These are phyloP conservation scores for Thaumetopoea pityocampa DNA, from an alignment of 1,140 invertebrate species.

Conservation along the genomic window DNA sequence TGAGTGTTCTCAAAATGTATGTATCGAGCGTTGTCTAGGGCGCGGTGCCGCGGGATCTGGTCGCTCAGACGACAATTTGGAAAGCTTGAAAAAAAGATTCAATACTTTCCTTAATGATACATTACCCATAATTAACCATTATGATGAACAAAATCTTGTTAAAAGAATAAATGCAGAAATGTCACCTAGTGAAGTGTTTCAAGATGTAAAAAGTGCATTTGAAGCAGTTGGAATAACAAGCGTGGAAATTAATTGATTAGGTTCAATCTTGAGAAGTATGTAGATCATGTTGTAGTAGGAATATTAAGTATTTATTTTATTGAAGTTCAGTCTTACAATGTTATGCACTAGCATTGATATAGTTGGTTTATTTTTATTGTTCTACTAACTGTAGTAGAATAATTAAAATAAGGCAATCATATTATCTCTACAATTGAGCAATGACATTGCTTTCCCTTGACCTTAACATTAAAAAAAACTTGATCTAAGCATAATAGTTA, in stretches of 20 bases:
- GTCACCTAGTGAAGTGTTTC: constrained; percentile 83
- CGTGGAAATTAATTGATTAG: constrained; percentile 36
- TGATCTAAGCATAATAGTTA: too few relatives aligned
- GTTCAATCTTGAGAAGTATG: constrained; percentile 18
- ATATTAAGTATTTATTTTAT: constrained; percentile 16
- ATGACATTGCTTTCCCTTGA: too few relatives aligned
- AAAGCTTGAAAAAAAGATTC: constrained; percentile 94
- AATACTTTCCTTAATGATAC: constrained; percentile 93
- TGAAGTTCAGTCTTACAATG: too few relatives aligned
- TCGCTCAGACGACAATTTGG: constrained; percentile 95
- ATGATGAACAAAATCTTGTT: constrained; percentile 84
- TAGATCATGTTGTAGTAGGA: constrained; percentile 18
- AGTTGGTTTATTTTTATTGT: too few relatives aligned
- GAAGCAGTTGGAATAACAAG: constrained; percentile 27
- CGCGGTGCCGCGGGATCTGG: constrained; percentile 93
- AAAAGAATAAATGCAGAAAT: constrained; percentile 85
- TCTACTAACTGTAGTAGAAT: too few relatives aligned
- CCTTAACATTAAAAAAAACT: too few relatives aligned
- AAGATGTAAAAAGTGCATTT: constrained; percentile 71
- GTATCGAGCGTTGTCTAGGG: constrained; percentile 88
- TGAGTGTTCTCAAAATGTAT: constrained; percentile 91
- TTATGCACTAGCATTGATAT: background rate
- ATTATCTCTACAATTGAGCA: too few relatives aligned
- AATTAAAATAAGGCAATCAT: too few relatives aligned
- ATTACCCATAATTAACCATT: constrained; percentile 95